Base-by-base conservation (phyloP, 1,140 invertebrate genomes). In the Drosophila bocqueti region DNA sequence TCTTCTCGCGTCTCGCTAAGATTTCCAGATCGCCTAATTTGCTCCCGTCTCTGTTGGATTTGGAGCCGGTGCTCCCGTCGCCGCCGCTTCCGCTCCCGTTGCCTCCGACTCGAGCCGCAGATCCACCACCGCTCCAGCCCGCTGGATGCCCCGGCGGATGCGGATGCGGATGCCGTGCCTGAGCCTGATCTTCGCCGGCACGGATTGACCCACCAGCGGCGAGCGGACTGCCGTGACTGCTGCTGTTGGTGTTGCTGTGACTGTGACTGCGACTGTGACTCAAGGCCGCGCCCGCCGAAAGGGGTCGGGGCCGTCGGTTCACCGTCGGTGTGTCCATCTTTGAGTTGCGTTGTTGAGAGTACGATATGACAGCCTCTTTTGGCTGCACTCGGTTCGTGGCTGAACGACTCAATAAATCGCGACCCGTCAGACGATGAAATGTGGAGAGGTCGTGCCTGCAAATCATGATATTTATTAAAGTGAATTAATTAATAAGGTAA, bases 1-100 rank as follows among this genome's bases (percentile, higher is more conserved):
- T 93, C 92, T 92, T 93, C 91, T 93, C 92, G 67, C 85, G 92
- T 91, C 89, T 93, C 92, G 92, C 92, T 90, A 93, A 93, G 86
- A 92, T 93, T 90, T 93, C 92, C 81, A 93, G 91, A 92, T 93
- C 92, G 64, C 92, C 92, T 92, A 93, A 92, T 91, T 93, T 93
- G 91, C 45, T 92, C 81, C 57, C 91, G 78, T 68, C 89, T 81
- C 61, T 92, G 84, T 34, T 92, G 89, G 73, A 89, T 72, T 57
- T 89, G 91, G 47, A 89, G 67, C 29, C 90, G 91, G 59, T 91
- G 83, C 58, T 83, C 81, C 5, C 92, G 80, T 50, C 89, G 52
- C 2, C 83, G 60, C 4, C 85, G 81, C 26, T 83, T 83, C 13
- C 83, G 76, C 34, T 92, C 85, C 38, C 92, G 58, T 31, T 91